Conservation (phyloP, 2,888 invertebrate species). For the Oligia latruncula region DNA sequence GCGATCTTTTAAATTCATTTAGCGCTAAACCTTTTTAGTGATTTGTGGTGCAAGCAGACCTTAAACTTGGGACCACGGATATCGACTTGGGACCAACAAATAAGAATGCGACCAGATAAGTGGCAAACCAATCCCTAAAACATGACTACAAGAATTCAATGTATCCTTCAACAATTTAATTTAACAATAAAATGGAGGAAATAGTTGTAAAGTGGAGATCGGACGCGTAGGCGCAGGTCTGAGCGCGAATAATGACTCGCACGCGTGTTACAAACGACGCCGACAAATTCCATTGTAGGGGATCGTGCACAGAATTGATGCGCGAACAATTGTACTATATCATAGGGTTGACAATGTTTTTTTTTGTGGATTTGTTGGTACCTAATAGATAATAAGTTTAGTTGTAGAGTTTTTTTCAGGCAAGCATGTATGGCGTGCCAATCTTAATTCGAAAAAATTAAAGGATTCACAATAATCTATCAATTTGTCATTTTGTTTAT, state of each 20-base stretch:
- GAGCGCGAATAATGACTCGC: slow-evolving; percentile 76
- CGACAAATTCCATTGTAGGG: slow-evolving; percentile 72
- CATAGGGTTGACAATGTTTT: slow-evolving; percentile 39
- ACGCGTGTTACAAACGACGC: slow-evolving; percentile 68
- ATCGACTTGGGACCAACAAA: not conserved
- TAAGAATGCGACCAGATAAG: too few species aligned
- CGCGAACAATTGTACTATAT: slow-evolving; percentile 59
- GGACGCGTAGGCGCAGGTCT: slow-evolving; percentile 67
- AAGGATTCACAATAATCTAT: too few species aligned
- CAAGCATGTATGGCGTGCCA: not conserved
- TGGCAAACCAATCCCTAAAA: not conserved
- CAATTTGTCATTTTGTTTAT: not conserved
- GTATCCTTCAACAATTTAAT: slow-evolving; percentile 43
- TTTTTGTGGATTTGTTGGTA: not conserved
- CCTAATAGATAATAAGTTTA: not conserved
- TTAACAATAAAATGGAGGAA: slow-evolving; percentile 58
- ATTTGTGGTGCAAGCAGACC: not conserved
- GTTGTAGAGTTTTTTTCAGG: not conserved
- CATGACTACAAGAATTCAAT: slow-evolving; percentile 30
- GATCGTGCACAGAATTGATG: slow-evolving; percentile 76
- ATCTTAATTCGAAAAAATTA: not conserved
- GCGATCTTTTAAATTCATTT: not conserved
- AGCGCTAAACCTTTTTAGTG: not conserved
- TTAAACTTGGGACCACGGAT: not conserved
- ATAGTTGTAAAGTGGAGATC: slow-evolving; percentile 60